Conservation (phyloP, 2,888 invertebrate species). For the Zeuzera pyrina region DNA sequence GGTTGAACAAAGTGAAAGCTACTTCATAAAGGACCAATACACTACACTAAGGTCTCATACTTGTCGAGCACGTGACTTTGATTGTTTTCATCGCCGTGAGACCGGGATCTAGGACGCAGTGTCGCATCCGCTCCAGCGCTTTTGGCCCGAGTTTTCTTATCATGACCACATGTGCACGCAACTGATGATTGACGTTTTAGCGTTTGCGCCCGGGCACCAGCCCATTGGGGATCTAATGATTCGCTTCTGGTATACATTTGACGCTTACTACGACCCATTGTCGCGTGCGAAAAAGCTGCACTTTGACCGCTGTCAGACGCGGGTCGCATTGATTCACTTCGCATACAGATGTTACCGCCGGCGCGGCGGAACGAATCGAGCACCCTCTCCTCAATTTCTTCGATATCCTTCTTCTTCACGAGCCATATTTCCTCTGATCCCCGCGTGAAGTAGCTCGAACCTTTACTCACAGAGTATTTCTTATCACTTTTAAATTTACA, state of each 20-base stretch:
- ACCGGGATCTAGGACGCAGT: conserved; percentile 48
- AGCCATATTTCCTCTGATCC: conserved; percentile 67
- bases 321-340: conserved; percentile 35
- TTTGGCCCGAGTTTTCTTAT: conserved; percentile 52
- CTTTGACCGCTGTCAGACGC: conserved; percentile 44
- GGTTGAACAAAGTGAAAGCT: too few relatives aligned
- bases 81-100: conserved; percentile 52
- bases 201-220: conserved; percentile 47
- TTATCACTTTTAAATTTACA: conserved; percentile 56
- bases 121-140: conserved; percentile 31
- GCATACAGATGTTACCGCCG: conserved; percentile 40
- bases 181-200: conserved; percentile 58
- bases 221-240: conserved; percentile 54
- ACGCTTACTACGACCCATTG: conserved; percentile 40
- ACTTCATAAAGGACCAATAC: too few relatives aligned
- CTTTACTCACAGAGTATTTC: conserved; percentile 57
- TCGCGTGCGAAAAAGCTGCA: conserved; percentile 37
- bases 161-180: conserved; percentile 63
- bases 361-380: conserved; percentile 58
- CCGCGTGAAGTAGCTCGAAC: conserved; percentile 60
- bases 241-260: conserved; percentile 54
- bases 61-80: conserved; percentile 61
- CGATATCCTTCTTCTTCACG: conserved; percentile 67
- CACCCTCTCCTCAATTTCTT: conserved; percentile 62
- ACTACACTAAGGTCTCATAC: conserved; percentile 65